phyloP scores from a whole-genome alignment of 2,797 vertebrate genomes.

The Sebastes iracundus region DNA sequence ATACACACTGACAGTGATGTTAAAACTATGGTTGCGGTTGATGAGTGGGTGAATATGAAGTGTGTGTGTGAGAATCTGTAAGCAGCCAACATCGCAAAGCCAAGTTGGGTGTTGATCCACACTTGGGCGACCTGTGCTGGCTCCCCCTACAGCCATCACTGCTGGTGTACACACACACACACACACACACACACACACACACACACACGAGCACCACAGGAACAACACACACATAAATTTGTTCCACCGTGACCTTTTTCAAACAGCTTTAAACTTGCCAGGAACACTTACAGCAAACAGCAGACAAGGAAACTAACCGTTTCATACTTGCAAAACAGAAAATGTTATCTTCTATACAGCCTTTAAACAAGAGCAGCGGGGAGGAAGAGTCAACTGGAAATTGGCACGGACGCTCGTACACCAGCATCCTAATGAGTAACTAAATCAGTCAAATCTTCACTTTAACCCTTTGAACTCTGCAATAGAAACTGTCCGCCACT shows the following conservation, averaged over 20 bases:
- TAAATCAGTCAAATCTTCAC: neutral
- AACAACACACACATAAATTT: neutral
- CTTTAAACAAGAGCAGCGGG: neutral
- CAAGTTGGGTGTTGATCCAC: neutral
- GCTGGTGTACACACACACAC: neutral
- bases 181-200: neutral
- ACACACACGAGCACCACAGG: neutral
- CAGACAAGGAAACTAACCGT: neutral
- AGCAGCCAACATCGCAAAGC: neutral
- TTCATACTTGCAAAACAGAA: neutral
- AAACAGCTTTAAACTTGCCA: constrained; percentile 22
- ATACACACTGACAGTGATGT: neutral
- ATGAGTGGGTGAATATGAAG: neutral
- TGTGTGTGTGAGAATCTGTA: neutral
- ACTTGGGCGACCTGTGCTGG: neutral
- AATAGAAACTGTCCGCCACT: neutral
- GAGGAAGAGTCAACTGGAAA: neutral
- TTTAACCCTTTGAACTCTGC: neutral
- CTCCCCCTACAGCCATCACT: neutral
- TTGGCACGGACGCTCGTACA: neutral
- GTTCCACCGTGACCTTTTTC: constrained; percentile 5
- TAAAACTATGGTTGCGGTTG: neutral
- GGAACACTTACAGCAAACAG: neutral
- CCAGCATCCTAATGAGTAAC: neutral
- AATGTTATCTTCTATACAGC: neutral